These are phyloP conservation scores for Lepidurus apus DNA, from an alignment of 1,140 invertebrate genomes.

Conservation along the genomic window DNA sequence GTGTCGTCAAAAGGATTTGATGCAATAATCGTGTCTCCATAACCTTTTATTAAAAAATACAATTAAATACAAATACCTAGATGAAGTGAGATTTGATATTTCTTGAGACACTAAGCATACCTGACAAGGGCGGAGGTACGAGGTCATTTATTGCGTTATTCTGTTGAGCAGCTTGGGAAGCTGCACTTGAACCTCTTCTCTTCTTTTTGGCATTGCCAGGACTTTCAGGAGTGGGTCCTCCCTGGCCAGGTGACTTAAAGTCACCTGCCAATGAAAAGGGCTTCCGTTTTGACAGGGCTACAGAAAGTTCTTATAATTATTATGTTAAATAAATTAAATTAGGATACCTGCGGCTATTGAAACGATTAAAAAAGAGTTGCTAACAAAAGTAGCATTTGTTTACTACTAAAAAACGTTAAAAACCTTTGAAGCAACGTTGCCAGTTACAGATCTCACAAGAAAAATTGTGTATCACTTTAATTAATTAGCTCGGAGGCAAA, in stretches of 20 bases:
- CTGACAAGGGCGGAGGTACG: conserved; percentile 71
- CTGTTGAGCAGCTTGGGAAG: conserved; percentile 47
- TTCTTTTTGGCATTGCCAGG: conserved; percentile 57
- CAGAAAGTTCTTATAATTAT: neutral
- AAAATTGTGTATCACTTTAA: no score
- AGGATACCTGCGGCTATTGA: neutral
- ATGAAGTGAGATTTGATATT: conserved; percentile 24
- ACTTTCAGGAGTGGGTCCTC: conserved; percentile 45
- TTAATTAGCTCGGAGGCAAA: no score
- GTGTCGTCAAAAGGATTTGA: conserved; percentile 94
- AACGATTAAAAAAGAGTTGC: neutral
- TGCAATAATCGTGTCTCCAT: conserved; percentile 87
- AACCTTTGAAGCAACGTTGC: neutral
- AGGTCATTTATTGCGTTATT: conserved; percentile 61
- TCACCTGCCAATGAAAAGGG: conserved; percentile 47
- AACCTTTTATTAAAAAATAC: conserved; percentile 48
- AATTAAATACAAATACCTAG: neutral
- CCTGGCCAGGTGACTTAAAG: conserved; percentile 48
- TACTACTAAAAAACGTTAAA: neutral
- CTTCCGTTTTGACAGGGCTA: conserved; percentile 34
- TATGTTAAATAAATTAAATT: neutral
- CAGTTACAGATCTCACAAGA: neutral
- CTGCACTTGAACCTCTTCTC: conserved; percentile 47
- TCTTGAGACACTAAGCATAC: conserved; percentile 38
- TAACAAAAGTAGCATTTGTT: neutral